Conservation (phyloP, 1,140 invertebrate species). For the Triops longicaudatus region DNA sequence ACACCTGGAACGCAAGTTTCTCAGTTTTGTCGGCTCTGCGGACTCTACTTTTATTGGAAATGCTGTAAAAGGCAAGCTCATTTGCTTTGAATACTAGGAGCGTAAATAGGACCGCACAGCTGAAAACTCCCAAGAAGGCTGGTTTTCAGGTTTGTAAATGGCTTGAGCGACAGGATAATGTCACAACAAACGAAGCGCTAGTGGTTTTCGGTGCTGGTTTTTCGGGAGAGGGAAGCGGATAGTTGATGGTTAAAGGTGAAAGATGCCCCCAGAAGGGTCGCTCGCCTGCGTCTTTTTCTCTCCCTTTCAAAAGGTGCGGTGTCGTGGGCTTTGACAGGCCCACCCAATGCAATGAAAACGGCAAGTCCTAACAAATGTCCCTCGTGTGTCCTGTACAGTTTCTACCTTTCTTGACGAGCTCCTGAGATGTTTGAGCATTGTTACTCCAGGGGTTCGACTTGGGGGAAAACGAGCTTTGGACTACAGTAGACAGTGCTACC, state of each 20-base stretch:
- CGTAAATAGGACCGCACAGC: neutral
- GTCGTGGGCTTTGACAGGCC: neutral
- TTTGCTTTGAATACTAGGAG: neutral
- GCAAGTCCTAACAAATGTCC: neutral
- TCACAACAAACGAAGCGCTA: constrained; percentile 14
- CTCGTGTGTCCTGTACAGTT: neutral
- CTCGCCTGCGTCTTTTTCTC: neutral
- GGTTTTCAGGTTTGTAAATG: constrained; percentile 12
- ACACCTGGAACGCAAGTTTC: neutral
- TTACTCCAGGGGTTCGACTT: neutral
- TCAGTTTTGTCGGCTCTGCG: neutral
- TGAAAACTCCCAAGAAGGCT: neutral
- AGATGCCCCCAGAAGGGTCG: neutral
- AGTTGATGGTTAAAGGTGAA: constrained; percentile 8
- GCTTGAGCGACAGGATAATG: constrained; percentile 14
- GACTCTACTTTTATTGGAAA: neutral
- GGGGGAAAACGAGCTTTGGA: neutral
- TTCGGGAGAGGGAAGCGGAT: neutral
- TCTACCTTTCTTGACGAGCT: neutral
- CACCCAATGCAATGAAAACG: constrained; percentile 8
- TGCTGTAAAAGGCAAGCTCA: neutral
- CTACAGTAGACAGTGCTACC: no score
- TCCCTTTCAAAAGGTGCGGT: neutral
- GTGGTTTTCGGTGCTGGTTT: neutral
- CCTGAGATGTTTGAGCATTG: neutral